phyloP scores from a whole-genome alignment of 2,797 vertebrate species.

The Propithecus perrieri region DNA sequence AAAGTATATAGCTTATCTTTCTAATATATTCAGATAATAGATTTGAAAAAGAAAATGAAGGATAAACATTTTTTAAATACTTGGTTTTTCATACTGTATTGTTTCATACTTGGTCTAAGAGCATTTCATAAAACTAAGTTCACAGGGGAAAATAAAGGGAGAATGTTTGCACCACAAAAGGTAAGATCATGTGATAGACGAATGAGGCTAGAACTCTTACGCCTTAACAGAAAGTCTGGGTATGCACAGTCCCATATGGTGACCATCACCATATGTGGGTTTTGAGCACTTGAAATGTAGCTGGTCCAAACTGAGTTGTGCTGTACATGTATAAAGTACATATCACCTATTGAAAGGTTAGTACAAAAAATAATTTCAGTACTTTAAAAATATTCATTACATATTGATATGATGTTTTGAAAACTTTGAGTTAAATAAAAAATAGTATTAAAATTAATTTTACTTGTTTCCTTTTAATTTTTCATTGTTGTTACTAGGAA shows the following conservation, averaged over 20 bases:
- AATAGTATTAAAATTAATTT: background rate
- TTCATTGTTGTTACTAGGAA: background rate
- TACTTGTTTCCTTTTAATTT: background rate
- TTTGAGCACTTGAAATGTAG: background rate
- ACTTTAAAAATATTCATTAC: background rate
- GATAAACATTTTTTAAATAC: slow-evolving; percentile 21
- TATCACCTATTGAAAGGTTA: background rate
- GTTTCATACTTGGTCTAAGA: slow-evolving; percentile 27
- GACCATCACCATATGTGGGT: accelerated
- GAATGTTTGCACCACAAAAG: background rate
- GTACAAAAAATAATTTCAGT: background rate
- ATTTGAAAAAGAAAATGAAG: slow-evolving; percentile 39
- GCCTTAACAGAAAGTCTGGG: background rate
- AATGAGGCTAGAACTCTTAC: background rate
- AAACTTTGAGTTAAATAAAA: slow-evolving; percentile 16
- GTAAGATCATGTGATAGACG: background rate
- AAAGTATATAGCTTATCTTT: background rate
- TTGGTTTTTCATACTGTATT: background rate
- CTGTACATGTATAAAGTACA: background rate
- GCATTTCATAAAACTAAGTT: background rate
- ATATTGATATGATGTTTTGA: background rate
- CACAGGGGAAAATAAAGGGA: background rate
- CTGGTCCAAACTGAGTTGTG: background rate
- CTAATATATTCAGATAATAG: background rate
- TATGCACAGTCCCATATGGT: accelerated